Percentiles rank a stretch among this genome's conserved stretches.
Conservation (phyloP, 1,140 invertebrate genomes). For the Anastrepha obliqua region DNA sequence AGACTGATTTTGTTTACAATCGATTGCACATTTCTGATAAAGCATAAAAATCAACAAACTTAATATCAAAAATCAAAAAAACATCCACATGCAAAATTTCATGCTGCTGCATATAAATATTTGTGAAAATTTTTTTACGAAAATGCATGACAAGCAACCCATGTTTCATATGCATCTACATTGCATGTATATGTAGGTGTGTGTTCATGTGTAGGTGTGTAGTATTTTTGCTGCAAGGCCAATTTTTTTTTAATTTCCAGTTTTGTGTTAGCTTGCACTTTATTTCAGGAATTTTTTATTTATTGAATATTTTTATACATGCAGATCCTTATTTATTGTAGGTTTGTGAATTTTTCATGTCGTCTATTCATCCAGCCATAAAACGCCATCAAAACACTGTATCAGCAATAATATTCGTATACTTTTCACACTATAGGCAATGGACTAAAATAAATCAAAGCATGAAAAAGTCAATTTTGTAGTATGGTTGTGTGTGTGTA, state of each 20-base stretch:
- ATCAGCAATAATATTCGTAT: not conserved
- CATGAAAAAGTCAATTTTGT: not conserved
- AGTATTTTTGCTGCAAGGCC: not conserved
- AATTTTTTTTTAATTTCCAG: not conserved
- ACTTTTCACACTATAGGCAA: constrained; percentile 14
- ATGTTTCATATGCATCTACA: too few relatives aligned
- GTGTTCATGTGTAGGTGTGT: not conserved
- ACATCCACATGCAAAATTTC: not conserved
- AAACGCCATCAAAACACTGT: constrained; percentile 27
- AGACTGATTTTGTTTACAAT: constrained; percentile 37
- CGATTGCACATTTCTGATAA: constrained; percentile 43
- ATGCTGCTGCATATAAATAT: too few relatives aligned
- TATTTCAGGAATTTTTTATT: constrained; percentile 4
- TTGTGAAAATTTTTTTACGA: too few relatives aligned
- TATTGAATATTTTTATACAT: constrained; percentile 6
- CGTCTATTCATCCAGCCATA: constrained; percentile 27
- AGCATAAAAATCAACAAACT: constrained; percentile 19
- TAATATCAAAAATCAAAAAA: not conserved
- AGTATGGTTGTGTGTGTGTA: not conserved
- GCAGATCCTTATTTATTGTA: not conserved
- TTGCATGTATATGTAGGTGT: too few relatives aligned
- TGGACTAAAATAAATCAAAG: constrained; percentile 2
- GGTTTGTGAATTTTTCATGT: constrained; percentile 19
- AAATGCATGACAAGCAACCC: too few relatives aligned
- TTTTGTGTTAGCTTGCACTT: constrained; percentile 12